phyloP scores from a whole-genome alignment of 2,888 invertebrate genomes.

The Phoronis australis region DNA sequence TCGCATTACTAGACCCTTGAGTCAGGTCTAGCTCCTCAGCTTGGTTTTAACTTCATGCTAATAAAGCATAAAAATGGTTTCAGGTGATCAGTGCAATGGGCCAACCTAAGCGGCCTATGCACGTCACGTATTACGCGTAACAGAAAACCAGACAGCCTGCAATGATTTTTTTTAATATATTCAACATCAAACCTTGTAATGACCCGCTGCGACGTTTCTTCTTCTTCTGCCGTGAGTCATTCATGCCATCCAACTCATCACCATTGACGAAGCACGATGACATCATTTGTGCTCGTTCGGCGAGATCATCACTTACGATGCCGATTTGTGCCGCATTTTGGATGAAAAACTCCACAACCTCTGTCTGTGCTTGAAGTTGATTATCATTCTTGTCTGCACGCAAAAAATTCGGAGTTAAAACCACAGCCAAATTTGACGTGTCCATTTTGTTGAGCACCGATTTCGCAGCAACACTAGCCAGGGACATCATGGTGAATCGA shows the following conservation, averaged over 20 bases:
- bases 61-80: too few species aligned
- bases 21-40: too few species aligned
- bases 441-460: slow-evolving; percentile 77
- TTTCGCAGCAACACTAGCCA: slow-evolving; percentile 66
- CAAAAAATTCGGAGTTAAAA: slow-evolving; percentile 81
- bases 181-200: slow-evolving; percentile 75
- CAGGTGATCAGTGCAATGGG: too few species aligned
- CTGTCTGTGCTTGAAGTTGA: slow-evolving; percentile 42
- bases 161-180: too few species aligned
- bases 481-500: slow-evolving; percentile 70
- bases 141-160: too few species aligned
- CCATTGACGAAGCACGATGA: slow-evolving; percentile 34
- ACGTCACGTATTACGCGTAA: too few species aligned
- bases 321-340: slow-evolving; percentile 73
- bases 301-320: slow-evolving; percentile 62
- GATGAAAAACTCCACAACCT: slow-evolving; percentile 65
- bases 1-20: too few species aligned
- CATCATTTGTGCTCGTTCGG: slow-evolving; percentile 49
- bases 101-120: too few species aligned
- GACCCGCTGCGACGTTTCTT: slow-evolving; percentile 78
- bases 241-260: slow-evolving; percentile 36
- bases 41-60: too few species aligned
- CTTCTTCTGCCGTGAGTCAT: slow-evolving; percentile 32
- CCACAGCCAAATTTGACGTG: slow-evolving; percentile 74
- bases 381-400: slow-evolving; percentile 58